A percentile compares a stretch with the other conserved stretches of the same genome.
Conservation (phyloP, 2,888 invertebrate genomes). For the Acanthosoma haemorrhoidale region DNA sequence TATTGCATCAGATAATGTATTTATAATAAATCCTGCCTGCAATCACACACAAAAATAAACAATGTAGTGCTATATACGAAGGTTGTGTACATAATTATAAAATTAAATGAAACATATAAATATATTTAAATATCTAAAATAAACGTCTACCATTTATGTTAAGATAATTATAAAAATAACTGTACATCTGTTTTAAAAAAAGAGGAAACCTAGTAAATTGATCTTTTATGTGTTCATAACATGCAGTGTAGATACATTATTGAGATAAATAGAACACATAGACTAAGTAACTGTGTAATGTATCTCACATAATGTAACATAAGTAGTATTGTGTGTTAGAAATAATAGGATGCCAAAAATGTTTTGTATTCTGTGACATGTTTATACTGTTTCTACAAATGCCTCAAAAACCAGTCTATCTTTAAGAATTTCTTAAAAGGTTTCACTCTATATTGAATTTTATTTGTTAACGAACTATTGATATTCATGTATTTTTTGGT, state of each 20-base stretch:
- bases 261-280: not conserved
- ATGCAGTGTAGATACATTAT: not conserved
- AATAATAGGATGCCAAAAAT: constrained; percentile 18
- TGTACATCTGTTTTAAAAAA: not conserved
- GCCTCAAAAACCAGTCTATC: not conserved
- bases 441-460: not conserved
- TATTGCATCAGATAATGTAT: not conserved
- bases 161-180: not conserved
- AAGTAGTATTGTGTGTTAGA: not conserved
- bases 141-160: constrained; percentile 13
- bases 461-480: too few species aligned
- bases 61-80: constrained; percentile 4
- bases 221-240: constrained; percentile 17
- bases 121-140: constrained; percentile 22
- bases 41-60: not conserved
- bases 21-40: constrained; percentile 16
- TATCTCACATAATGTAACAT: not conserved
- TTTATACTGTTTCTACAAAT: constrained; percentile 21
- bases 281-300: not conserved
- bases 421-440: not conserved
- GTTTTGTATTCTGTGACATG: constrained; percentile 17
- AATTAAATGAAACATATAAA: constrained; percentile 5
- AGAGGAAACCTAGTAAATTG: constrained; percentile 16
- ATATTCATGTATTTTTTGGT: not conserved
- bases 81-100: constrained; percentile 24